phyloP scores from a whole-genome alignment of 1,140 invertebrate genomes.

The Ylistrum balloti region DNA sequence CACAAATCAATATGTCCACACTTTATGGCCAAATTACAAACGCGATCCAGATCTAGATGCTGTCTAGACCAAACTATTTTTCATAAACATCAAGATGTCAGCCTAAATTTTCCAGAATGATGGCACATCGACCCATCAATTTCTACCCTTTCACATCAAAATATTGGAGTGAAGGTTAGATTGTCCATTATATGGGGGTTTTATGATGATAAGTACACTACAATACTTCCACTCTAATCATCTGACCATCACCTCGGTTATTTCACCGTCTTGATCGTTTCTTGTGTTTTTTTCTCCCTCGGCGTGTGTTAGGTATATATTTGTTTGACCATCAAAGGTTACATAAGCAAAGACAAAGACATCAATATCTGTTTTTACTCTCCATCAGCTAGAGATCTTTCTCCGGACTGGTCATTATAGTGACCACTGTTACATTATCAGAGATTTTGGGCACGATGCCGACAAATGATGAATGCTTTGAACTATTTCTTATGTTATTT shows the following conservation, averaged over 20 bases:
- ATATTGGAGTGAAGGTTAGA: slow-evolving; percentile 30
- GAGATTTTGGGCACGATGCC: background rate
- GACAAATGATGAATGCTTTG: slow-evolving; percentile 26
- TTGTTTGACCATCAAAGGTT: slow-evolving; percentile 34
- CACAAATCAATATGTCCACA: slow-evolving; percentile 34
- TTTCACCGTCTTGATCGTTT: slow-evolving; percentile 8
- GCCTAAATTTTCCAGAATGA: slow-evolving; percentile 34
- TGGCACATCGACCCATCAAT: slow-evolving; percentile 37
- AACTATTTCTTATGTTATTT: slow-evolving; percentile 13
- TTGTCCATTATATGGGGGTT: slow-evolving; percentile 33
- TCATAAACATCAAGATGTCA: slow-evolving; percentile 39
- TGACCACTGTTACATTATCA: background rate
- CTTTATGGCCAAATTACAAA: slow-evolving; percentile 39
- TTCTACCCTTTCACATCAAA: slow-evolving; percentile 21
- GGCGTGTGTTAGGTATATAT: slow-evolving; percentile 23
- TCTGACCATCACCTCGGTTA: slow-evolving; percentile 19
- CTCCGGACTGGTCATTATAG: slow-evolving; percentile 24
- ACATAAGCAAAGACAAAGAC: slow-evolving; percentile 34
- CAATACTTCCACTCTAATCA: slow-evolving; percentile 35
- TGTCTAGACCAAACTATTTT: slow-evolving; percentile 35
- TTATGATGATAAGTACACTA: slow-evolving; percentile 29
- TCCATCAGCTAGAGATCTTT: background rate
- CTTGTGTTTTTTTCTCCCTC: background rate
- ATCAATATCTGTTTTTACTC: slow-evolving; percentile 29
- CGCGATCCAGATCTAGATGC: slow-evolving; percentile 37